A percentile compares a stretch with the other conserved stretches of the same genome.
phyloP scores from a whole-genome alignment of 2,113 vertebrate species.

The Tenrec ecaudatus region DNA sequence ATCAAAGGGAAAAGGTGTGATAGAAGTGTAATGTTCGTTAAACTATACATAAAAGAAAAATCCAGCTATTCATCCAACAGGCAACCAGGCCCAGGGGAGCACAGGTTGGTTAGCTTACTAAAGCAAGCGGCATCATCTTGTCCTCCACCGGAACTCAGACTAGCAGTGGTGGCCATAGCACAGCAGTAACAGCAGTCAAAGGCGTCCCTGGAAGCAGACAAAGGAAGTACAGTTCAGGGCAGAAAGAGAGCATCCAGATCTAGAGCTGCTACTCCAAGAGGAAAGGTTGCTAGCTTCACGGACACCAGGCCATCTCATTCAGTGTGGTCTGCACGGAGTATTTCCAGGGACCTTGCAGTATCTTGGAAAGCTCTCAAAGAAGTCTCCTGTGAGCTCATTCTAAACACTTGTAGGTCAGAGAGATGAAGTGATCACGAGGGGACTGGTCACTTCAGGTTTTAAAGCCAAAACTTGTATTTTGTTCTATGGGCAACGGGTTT shows the following conservation, averaged over 20 bases:
- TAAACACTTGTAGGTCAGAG: slow-evolving; percentile 12
- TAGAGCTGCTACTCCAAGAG: neutral
- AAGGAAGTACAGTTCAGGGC: neutral
- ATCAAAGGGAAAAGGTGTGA: neutral
- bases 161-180: neutral
- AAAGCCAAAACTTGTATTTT: slow-evolving; percentile 36
- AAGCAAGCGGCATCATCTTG: neutral
- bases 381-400: neutral
- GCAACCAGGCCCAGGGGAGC: neutral
- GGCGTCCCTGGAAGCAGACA: neutral
- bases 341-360: neutral
- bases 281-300: neutral
- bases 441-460: neutral
- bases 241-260: neutral
- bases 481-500: neutral
- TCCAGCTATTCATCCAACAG: slow-evolving; percentile 5
- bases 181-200: slow-evolving; percentile 11
- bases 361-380: neutral
- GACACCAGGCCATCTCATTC: neutral
- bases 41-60: neutral
- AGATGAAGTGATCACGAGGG: neutral
- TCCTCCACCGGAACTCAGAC: neutral
- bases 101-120: neutral
- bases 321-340: neutral
- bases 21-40: neutral